A percentile compares a stretch with the other conserved stretches of the same genome.
These are phyloP conservation scores for Riparia riparia DNA, from an alignment of 2,113 vertebrate species.

Conservation along the genomic window DNA sequence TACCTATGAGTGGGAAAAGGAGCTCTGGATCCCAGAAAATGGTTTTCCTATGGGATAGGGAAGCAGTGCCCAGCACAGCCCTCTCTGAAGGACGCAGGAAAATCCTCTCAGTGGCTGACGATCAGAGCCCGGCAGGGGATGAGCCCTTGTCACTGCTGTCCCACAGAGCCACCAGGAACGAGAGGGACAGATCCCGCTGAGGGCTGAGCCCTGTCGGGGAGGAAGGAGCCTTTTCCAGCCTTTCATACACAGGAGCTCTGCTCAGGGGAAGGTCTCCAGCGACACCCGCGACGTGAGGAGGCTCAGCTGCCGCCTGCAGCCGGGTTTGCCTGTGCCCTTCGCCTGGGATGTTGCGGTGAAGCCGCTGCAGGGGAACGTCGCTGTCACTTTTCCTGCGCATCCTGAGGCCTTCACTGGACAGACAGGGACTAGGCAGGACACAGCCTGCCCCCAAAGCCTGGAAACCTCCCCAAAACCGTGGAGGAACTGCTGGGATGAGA, in stretches of 20 bases:
- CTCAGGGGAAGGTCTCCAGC: background rate
- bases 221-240: background rate
- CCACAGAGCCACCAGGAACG: background rate
- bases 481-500: background rate
- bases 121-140: background rate
- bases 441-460: background rate
- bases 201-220: too few species aligned
- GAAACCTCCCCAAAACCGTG: background rate
- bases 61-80: background rate
- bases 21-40: background rate
- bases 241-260: accelerated
- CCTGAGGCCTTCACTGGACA: background rate
- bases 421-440: too few species aligned
- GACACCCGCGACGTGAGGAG: accelerated
- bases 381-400: background rate
- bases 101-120: background rate
- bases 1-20: accelerated
- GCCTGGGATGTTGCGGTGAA: accelerated
- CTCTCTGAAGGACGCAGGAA: background rate
- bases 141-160: background rate
- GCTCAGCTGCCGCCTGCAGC: background rate
- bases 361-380: accelerated
- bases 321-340: background rate
- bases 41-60: background rate
- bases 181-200: background rate